A percentile compares a stretch with the other conserved stretches of the same genome.
Evolutionary conservation across 2,113 vertebrate genomes (phyloP).

Genomic region (Jaculus jaculus): DNA sequence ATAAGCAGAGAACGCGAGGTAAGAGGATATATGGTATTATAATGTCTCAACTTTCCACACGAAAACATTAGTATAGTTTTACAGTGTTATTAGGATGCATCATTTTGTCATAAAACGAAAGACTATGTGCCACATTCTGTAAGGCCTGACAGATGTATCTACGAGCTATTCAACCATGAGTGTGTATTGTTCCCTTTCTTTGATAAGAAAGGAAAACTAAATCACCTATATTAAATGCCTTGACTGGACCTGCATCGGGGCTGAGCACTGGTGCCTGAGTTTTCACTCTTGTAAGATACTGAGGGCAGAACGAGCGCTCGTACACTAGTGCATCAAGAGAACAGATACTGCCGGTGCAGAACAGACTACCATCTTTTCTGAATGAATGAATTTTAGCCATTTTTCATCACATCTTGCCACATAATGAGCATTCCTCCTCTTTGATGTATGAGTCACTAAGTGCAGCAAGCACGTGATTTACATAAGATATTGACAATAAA

Average conservation of each 20-base stretch:
- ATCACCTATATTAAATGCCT: not conserved
- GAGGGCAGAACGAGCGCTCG: not conserved
- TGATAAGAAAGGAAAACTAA: not conserved
- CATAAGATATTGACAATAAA: slow-evolving; percentile 55
- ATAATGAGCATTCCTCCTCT: not conserved
- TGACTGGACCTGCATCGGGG: not conserved
- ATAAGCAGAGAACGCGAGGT: not conserved
- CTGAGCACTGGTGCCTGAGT: not conserved
- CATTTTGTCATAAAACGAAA: not conserved
- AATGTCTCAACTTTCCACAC: not conserved
- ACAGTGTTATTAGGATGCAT: not conserved
- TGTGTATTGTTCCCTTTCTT: not conserved
- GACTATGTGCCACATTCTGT: not conserved
- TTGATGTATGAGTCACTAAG: slow-evolving; percentile 22
- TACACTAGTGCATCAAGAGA: too few relatives aligned
- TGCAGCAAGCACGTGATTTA: slow-evolving; percentile 25
- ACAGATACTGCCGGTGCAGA: not conserved
- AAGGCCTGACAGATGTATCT: not conserved
- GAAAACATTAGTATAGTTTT: not conserved
- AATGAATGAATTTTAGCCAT: not conserved
- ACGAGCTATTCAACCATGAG: not conserved
- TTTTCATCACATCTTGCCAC: slow-evolving; percentile 26
- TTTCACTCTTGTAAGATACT: not conserved
- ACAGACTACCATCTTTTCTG: not conserved
- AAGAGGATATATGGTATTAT: not conserved